These are phyloP conservation scores for Drosophila jambulina DNA, from an alignment of 1,140 invertebrate species.

Conservation along the genomic window DNA sequence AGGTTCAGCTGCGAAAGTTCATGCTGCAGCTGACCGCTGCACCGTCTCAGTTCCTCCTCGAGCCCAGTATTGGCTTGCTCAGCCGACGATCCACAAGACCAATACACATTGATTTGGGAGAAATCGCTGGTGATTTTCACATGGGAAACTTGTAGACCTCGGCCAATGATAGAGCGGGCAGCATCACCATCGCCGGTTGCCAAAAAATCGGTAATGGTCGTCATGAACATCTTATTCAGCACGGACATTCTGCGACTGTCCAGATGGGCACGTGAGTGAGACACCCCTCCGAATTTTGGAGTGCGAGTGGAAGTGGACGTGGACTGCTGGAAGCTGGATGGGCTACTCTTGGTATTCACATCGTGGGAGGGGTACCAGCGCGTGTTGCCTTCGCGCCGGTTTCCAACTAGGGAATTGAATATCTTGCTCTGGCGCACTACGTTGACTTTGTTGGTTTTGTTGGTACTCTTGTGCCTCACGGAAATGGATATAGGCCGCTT, in stretches of 20 bases:
- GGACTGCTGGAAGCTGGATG: conserved; percentile 28
- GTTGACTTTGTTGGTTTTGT: conserved; percentile 10
- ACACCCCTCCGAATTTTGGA: conserved; percentile 53
- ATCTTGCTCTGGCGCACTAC: conserved; percentile 65
- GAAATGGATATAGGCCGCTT: background rate
- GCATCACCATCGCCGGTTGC: conserved; percentile 87
- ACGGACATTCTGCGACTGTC: conserved; percentile 86
- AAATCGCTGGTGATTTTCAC: conserved; percentile 89
- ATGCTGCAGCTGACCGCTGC: conserved; percentile 87
- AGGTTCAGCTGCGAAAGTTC: conserved; percentile 89
- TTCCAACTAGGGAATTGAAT: conserved; percentile 69
- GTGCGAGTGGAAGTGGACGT: conserved; percentile 39
- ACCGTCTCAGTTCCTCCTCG: conserved; percentile 86
- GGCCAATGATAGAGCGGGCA: conserved; percentile 87
- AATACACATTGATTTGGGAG: conserved; percentile 89
- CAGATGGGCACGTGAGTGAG: conserved; percentile 75
- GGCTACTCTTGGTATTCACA: conserved; percentile 11
- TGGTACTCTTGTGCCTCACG: conserved; percentile 27
- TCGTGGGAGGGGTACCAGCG: conserved; percentile 64
- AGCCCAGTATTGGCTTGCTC: conserved; percentile 54
- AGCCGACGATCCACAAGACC: conserved; percentile 85
- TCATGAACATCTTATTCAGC: conserved; percentile 93
- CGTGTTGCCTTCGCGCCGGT: conserved; percentile 58
- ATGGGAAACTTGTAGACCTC: conserved; percentile 89
- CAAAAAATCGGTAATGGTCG: conserved; percentile 90